Conservation (phyloP, 1,140 invertebrate species). For the Drosophila mayri region DNA sequence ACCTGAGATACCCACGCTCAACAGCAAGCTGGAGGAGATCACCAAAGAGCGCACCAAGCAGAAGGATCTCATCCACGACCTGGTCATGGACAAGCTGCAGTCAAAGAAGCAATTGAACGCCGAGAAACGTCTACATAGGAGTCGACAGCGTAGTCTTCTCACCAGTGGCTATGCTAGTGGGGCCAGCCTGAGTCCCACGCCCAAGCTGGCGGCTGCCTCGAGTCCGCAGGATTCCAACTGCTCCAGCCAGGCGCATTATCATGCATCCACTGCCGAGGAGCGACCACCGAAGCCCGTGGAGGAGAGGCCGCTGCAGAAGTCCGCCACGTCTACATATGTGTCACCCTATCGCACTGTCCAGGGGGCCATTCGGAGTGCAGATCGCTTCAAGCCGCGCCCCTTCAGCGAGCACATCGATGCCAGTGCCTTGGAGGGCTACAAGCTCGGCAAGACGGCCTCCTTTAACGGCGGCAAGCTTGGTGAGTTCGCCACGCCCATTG, state of each 20-base stretch:
- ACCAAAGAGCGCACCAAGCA: slow-evolving; percentile 89
- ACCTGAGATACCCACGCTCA: slow-evolving; percentile 77
- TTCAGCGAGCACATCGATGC: slow-evolving; percentile 75
- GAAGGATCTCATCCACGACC: slow-evolving; percentile 90
- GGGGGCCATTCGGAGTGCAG: slow-evolving; percentile 34
- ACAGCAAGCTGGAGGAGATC: slow-evolving; percentile 87
- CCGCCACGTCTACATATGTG: slow-evolving; percentile 69
- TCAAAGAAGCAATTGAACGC: slow-evolving; percentile 88
- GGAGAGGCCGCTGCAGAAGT: slow-evolving; percentile 65
- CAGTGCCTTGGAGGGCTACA: slow-evolving; percentile 61
- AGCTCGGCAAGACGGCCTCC: slow-evolving; percentile 74
- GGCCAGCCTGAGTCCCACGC: slow-evolving; percentile 74
- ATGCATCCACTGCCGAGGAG: slow-evolving; percentile 61
- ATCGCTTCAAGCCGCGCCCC: slow-evolving; percentile 73
- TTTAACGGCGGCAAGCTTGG: slow-evolving; percentile 59
- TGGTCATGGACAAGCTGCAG: slow-evolving; percentile 91
- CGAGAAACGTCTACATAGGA: slow-evolving; percentile 86
- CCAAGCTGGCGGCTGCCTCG: slow-evolving; percentile 70
- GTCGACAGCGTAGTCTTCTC: slow-evolving; percentile 77
- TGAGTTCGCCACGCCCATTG: slow-evolving; percentile 59
- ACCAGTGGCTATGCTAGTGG: slow-evolving; percentile 78
- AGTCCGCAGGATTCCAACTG: slow-evolving; percentile 72
- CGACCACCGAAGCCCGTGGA: slow-evolving; percentile 28
- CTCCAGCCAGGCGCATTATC: slow-evolving; percentile 78
- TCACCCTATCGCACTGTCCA: slow-evolving; percentile 70